phyloP scores from a whole-genome alignment of 2,888 invertebrate genomes.

The Augiades crinisus region DNA sequence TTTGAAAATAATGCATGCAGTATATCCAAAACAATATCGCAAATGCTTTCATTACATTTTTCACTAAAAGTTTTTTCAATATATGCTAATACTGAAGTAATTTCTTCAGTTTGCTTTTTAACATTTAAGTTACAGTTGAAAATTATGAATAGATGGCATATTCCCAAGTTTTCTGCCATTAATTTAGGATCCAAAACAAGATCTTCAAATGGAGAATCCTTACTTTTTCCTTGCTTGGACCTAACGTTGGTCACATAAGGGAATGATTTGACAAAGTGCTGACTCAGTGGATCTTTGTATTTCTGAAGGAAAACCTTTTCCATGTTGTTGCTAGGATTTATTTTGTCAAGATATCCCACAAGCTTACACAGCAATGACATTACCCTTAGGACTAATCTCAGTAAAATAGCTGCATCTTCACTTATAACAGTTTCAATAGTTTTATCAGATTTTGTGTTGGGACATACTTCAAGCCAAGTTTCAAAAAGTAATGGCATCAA shows the following conservation, averaged over 20 bases:
- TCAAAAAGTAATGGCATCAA: slow-evolving; percentile 90
- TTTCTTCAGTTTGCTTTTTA: slow-evolving; percentile 57
- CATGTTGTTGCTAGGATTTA: slow-evolving; percentile 60
- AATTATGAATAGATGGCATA: slow-evolving; percentile 70
- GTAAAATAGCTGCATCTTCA: slow-evolving; percentile 83
- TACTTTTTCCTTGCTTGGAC: slow-evolving; percentile 47
- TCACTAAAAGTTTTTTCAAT: slow-evolving; percentile 71
- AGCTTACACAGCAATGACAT: slow-evolving; percentile 81
- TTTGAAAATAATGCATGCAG: slow-evolving; percentile 58
- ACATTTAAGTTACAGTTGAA: slow-evolving; percentile 65
- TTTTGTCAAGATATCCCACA: slow-evolving; percentile 52
- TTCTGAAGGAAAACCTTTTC: slow-evolving; percentile 74
- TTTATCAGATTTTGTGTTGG: slow-evolving; percentile 61
- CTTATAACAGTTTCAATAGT: slow-evolving; percentile 75
- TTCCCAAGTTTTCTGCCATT: slow-evolving; percentile 57
- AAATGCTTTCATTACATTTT: slow-evolving; percentile 46
- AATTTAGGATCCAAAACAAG: slow-evolving; percentile 62
- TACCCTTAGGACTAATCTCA: slow-evolving; percentile 84
- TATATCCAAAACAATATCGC: slow-evolving; percentile 52
- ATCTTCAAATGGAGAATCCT: slow-evolving; percentile 46
- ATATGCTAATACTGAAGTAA: slow-evolving; percentile 67
- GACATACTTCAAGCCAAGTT: slow-evolving; percentile 91
- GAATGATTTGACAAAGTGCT: slow-evolving; percentile 80
- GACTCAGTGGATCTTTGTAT: slow-evolving; percentile 76
- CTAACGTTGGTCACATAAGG: slow-evolving; percentile 78